A percentile compares a stretch with the other conserved stretches of the same genome.
Conservation (phyloP, 2,888 invertebrate species). For the Polymixis lichenea region DNA sequence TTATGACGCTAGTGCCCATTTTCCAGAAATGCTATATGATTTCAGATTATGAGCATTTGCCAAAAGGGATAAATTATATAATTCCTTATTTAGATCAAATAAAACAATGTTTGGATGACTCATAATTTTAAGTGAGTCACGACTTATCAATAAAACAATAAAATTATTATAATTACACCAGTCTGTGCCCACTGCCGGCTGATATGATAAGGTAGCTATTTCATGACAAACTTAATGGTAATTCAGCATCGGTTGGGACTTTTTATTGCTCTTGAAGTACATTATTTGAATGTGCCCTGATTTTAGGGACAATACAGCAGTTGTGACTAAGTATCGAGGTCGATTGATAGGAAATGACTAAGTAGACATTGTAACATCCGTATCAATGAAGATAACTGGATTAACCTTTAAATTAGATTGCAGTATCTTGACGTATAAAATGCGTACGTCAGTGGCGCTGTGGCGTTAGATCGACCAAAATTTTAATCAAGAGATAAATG, state of each 20-base stretch:
- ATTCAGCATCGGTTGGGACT: conserved; percentile 51
- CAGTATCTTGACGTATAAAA: conserved; percentile 11
- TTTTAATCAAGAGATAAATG: conserved; percentile 1
- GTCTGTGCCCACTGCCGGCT: conserved; percentile 70
- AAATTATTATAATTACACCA: conserved; percentile 73
- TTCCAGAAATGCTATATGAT: background rate
- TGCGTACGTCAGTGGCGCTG: conserved; percentile 12
- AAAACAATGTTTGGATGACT: conserved; percentile 71
- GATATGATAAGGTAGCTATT: conserved; percentile 73
- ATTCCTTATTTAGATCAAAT: conserved; percentile 8
- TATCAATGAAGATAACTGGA: conserved; percentile 44
- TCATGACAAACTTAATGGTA: conserved; percentile 62
- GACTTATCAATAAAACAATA: conserved; percentile 76
- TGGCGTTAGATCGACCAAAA: background rate
- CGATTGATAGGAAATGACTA: conserved; percentile 26
- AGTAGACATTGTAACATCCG: conserved; percentile 6
- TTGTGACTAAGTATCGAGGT: background rate
- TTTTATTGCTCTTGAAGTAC: conserved; percentile 47
- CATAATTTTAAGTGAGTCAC: conserved; percentile 75
- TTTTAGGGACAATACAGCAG: conserved; percentile 26
- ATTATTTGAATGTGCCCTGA: conserved; percentile 18
- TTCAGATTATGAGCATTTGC: background rate
- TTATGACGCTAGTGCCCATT: background rate
- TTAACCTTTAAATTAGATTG: conserved; percentile 26
- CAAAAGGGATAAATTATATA: background rate